Evolutionary conservation across 1,140 invertebrate species (phyloP).

Genomic region (Subanguina moxae): DNA sequence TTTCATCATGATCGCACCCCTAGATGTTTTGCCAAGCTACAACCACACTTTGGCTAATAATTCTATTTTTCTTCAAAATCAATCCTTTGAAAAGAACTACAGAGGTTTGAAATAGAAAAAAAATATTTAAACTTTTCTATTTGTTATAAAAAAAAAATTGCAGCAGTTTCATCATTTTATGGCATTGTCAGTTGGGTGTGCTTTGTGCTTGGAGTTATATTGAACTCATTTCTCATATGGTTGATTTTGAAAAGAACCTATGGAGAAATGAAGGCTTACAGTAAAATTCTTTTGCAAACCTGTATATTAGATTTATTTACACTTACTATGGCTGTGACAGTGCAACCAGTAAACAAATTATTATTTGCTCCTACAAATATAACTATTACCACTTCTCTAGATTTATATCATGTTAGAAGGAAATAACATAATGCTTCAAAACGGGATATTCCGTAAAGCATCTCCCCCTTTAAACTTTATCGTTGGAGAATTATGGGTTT

Average conservation of each 20-base stretch:
- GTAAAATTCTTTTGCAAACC: conserved; percentile 15
- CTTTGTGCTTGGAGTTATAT: conserved; percentile 3
- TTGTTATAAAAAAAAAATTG: no score
- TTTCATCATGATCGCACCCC: no score
- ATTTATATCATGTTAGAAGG: conserved; percentile 11
- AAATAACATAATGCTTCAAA: conserved; percentile 1
- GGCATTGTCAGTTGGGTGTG: background rate
- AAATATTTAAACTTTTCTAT: no score
- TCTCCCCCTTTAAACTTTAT: conserved; percentile 3
- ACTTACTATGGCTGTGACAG: conserved; percentile 1
- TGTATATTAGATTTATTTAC: conserved; percentile 15
- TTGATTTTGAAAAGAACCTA: background rate
- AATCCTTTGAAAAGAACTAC: no score
- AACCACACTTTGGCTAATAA: no score
- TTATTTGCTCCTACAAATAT: background rate
- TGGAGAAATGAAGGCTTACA: conserved; percentile 16
- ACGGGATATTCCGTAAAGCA: background rate
- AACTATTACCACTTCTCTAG: background rate
- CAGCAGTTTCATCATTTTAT: background rate
- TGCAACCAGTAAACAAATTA: conserved; percentile 15
- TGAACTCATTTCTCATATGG: conserved; percentile 17
- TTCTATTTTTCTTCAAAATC: no score
- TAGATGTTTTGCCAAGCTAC: no score
- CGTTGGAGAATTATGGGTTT: conserved; percentile 5
- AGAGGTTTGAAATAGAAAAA: no score